Conservation (phyloP, 2,797 vertebrate genomes). For the Ammospiza maritima region DNA sequence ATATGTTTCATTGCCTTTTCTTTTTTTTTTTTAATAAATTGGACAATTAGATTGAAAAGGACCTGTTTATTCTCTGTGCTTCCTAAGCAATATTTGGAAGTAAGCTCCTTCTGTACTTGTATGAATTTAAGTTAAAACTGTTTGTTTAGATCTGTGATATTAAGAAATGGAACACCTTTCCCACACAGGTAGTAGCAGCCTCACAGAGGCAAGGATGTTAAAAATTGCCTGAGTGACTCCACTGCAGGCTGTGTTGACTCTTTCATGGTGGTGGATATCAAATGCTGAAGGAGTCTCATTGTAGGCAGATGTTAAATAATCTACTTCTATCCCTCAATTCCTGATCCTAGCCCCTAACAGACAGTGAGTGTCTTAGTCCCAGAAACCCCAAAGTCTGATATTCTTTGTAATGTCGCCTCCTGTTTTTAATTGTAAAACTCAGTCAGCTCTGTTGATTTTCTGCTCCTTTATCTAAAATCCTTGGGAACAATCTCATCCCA, state of each 20-base stretch:
- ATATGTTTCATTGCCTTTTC: not conserved
- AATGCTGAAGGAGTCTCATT: not conserved
- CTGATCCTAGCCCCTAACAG: not conserved
- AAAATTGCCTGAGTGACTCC: not conserved
- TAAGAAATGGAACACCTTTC: not conserved
- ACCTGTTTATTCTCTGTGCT: not conserved
- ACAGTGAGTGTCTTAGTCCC: not conserved
- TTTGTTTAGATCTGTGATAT: not conserved
- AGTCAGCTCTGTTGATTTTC: not conserved
- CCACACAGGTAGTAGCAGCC: accelerated
- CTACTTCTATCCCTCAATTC: not conserved
- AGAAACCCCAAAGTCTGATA: not conserved
- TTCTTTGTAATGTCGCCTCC: not conserved
- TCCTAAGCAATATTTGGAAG: slow-evolving; percentile 8
- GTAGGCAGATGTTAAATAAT: not conserved
- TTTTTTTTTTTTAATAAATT: not conserved
- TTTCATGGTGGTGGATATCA: not conserved
- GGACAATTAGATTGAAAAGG: not conserved
- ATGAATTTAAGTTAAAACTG: not conserved
- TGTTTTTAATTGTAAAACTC: not conserved
- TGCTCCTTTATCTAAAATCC: not conserved
- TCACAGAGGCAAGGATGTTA: not conserved
- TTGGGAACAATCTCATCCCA: not conserved
- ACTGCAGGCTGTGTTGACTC: not conserved
- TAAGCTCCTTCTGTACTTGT: not conserved